phyloP scores from a whole-genome alignment of 2,113 vertebrate genomes.

The Menura novaehollandiae region DNA sequence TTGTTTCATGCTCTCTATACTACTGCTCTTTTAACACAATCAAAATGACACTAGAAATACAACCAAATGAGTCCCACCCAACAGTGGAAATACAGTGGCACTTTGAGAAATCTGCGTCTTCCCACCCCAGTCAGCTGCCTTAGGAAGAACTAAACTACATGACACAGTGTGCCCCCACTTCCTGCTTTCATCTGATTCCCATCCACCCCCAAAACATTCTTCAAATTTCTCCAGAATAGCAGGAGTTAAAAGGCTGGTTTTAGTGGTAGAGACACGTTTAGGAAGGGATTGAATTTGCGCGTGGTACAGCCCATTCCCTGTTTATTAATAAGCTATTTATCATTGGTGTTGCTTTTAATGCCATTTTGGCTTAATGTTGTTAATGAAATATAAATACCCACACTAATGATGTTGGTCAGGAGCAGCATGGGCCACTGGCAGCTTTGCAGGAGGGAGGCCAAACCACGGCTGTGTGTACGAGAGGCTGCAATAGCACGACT shows the following conservation, averaged over 20 bases:
- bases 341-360: constrained; percentile 84
- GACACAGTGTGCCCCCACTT: not conserved
- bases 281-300: constrained; percentile 59
- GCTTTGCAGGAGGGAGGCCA: constrained; percentile 71
- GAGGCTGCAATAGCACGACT: constrained; percentile 21
- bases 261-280: constrained; percentile 21
- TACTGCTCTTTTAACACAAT: not conserved
- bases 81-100: not conserved
- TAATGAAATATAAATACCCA: constrained; percentile 87
- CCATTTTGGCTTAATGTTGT: constrained; percentile 82
- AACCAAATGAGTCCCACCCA: not conserved
- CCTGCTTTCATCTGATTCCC: not conserved
- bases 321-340: constrained; percentile 88
- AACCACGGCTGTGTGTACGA: constrained; percentile 35
- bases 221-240: constrained; percentile 24
- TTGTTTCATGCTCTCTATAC: not conserved
- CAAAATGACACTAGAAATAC: not conserved
- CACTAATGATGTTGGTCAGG: constrained; percentile 84
- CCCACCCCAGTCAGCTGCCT: not conserved
- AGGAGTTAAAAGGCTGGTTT: constrained; percentile 68
- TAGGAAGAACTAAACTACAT: not conserved
- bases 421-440: constrained; percentile 76
- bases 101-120: not conserved
- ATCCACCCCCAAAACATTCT: not conserved
- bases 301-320: constrained; percentile 66